Evolutionary conservation across 1,140 invertebrate genomes (phyloP).

Genomic region (Pseudomyrmex sp.): DNA sequence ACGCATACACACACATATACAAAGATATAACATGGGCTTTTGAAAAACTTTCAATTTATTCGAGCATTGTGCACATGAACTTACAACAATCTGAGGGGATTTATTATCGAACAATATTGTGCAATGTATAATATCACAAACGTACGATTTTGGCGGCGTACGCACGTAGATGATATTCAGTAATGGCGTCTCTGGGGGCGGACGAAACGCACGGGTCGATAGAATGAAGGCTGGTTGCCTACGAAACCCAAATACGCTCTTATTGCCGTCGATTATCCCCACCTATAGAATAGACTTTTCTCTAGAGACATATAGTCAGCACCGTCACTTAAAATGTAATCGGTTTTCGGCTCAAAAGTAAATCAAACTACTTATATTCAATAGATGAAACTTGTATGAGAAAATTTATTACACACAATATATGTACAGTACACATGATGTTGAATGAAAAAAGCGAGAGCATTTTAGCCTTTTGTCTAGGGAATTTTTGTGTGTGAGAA

Average conservation of each 20-base stretch:
- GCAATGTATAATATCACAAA: background rate
- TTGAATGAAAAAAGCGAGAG: too few species aligned
- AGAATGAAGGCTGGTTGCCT: constrained; percentile 75
- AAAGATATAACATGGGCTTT: too few species aligned
- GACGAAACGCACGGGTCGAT: constrained; percentile 79
- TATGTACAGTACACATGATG: too few species aligned
- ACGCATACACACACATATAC: too few species aligned
- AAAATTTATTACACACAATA: too few species aligned
- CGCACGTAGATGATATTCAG: constrained; percentile 61
- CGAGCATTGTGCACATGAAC: too few species aligned
- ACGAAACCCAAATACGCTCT: constrained; percentile 73
- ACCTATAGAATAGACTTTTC: constrained; percentile 46
- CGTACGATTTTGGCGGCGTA: constrained; percentile 60
- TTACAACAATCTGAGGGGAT: too few species aligned
- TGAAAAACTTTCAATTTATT: too few species aligned
- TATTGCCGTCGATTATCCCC: constrained; percentile 57
- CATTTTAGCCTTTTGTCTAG: constrained; percentile 5
- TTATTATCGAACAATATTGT: too few species aligned
- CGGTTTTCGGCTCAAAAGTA: constrained; percentile 14
- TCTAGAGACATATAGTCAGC: constrained; percentile 67
- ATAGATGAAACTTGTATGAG: too few species aligned
- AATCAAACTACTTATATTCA: background rate
- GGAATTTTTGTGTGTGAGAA: constrained; percentile 12
- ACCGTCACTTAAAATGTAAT: constrained; percentile 1
- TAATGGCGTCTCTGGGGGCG: constrained; percentile 77